Conservation (phyloP, 37 sponge, comb jelly and placozoan genomes). For the Crambe crambe region DNA sequence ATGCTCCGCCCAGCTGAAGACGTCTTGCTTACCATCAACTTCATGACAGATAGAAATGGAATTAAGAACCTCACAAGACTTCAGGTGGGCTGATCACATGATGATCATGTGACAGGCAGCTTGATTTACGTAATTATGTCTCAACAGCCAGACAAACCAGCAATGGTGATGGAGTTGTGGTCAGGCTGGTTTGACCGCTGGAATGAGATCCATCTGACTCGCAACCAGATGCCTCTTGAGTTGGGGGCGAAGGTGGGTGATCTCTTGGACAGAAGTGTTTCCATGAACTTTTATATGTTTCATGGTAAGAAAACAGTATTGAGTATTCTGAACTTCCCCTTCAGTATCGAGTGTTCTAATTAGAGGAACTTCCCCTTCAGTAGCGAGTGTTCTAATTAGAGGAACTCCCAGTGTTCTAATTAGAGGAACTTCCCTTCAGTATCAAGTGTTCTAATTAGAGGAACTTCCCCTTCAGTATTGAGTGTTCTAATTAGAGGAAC, state of each 20-base stretch:
- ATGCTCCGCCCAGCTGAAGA: slow-evolving; percentile 34
- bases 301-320: too few species aligned
- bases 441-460: too few species aligned
- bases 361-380: too few species aligned
- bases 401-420: too few species aligned
- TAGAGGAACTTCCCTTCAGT: too few species aligned
- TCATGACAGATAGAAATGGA: slow-evolving; percentile 15
- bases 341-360: too few species aligned
- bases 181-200: slow-evolving; percentile 90
- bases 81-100: slow-evolving; percentile 21
- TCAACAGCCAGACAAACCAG: slow-evolving; percentile 69
- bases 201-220: slow-evolving; percentile 39
- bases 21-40: slow-evolving; percentile 50
- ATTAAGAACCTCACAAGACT: slow-evolving; percentile 8
- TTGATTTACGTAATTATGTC: background rate
- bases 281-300: slow-evolving; percentile 94
- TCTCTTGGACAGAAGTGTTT: slow-evolving; percentile 51
- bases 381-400: too few species aligned
- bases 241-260: background rate
- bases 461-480: too few species aligned
- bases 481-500: too few species aligned
- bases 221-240: background rate
- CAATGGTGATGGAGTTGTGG: slow-evolving; percentile 92
- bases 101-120: background rate
- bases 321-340: too few species aligned